Base-by-base conservation (phyloP, 2,888 invertebrate genomes). In the Disparrhopalites patrizii region DNA sequence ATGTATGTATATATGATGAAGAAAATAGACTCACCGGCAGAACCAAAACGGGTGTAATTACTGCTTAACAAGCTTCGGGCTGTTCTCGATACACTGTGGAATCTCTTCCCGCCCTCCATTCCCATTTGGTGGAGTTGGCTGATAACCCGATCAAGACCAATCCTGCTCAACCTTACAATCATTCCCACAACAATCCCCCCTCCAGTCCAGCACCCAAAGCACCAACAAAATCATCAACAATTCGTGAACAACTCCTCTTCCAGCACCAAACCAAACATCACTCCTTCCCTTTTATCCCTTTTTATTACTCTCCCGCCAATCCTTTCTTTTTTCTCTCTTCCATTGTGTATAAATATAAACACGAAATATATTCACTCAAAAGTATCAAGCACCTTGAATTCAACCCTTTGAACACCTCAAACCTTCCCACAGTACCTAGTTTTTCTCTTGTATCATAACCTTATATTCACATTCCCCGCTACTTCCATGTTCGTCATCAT, bases 81-180 rank as follows among this genome's bases (percentile, higher is more conserved):
- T 10, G 3, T 23, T 20, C 47, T 20, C 2, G 25, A 47, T 1
- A 23, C 30, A 27, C 18, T 52, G 52, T 52, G n/a, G 52, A 52
- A 27, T 30, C 52, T 30, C 27, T 52, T 52, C 52, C 52, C 52
- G 52, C 52, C 30, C 52, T 52, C 28, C 52, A 52, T 52, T 52
- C 28, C 30, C 52, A 52, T 52, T 27, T 30, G 27, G 18, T 28
- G 52, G n/a, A 52, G 52, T 28, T 52, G 52, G 30, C n/a, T n/a
- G n/a, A n/a, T n/a, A n/a, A n/a, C n/a, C n/a, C n/a, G n/a, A n/a
- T n/a, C n/a, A n/a, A n/a, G n/a, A n/a, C 7, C n/a, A 27, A 27
- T 30, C 30, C 52, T 23, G 27, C 52, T 27, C 28, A 52, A 3
- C n/a, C 30, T 30, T 13, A n/a, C 52, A 52, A 52, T 52, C 30